Base-by-base conservation (phyloP, 1,140 invertebrate genomes). In the Bombyx mandarina region DNA sequence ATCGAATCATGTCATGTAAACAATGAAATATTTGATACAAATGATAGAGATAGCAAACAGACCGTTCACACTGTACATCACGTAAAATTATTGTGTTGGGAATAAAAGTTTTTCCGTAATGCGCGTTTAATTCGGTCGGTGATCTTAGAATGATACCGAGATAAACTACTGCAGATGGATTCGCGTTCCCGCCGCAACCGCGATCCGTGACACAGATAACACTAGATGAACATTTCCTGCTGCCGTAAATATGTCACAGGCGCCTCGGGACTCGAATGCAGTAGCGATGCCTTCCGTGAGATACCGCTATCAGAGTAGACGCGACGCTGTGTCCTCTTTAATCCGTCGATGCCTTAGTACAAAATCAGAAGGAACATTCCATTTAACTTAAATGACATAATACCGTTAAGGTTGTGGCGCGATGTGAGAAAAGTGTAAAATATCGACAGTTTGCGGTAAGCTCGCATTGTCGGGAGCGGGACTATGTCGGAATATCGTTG, bases 371-470 rank as follows among this genome's bases (percentile, higher is more conserved):
- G 26, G 26, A 5, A 35, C 26, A 35, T 35, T 35, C 26, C 26
- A 35, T 5, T 35, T 3, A 35, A 35, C 26, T 35, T 35, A 7
- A 47, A 47, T 18, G 12, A n/a, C 12, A n/a, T n/a, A 48, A 60
- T 61, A 57, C 71, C 75, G 71, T 75, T 75, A 75, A 45, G 62
- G 58, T 70, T 74, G 67, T 65, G 52, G 53, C 58, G 63, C 63
- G 63, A 69, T 75, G 67, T 70, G 73, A 65, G 72, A 73, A 72
- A 69, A 77, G 75, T 77, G 75, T 75, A 69, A 75, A 75, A 73
- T 74, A 73, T 75, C 65, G 69, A 71, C 26, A 73, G 67, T 73
- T 73, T 64, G 4, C 26, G 26, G 26, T 35, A 35, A 35, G 26
- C 26, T 1, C 26, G 26, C 26, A 35, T 35, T 35, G 26, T 5